phyloP scores from a whole-genome alignment of 2,888 invertebrate species.

The Syritta pipiens region DNA sequence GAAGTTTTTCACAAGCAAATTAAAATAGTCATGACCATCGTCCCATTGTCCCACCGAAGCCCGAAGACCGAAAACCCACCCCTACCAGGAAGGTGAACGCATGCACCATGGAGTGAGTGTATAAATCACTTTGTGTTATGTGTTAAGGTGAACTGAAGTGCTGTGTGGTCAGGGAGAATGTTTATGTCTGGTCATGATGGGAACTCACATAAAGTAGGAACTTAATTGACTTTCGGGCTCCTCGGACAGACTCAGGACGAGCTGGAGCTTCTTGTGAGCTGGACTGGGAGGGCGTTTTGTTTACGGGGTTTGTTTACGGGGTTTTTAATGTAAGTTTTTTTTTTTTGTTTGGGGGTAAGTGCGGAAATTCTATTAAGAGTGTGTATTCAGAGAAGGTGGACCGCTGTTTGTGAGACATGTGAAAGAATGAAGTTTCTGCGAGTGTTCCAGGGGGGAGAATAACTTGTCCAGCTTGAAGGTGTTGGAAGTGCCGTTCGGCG shows the following conservation, averaged over 20 bases:
- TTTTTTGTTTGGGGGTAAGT: neutral
- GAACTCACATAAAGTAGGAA: slow-evolving; percentile 62
- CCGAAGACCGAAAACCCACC: too few species aligned
- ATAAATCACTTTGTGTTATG: slow-evolving; percentile 53
- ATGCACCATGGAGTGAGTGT: slow-evolving; percentile 10
- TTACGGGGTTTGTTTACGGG: slow-evolving; percentile 27
- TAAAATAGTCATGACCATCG: slow-evolving; percentile 60
- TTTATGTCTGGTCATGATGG: slow-evolving; percentile 65
- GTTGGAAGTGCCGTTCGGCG: too few species aligned
- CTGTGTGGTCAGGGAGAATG: slow-evolving; percentile 59
- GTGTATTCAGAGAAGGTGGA: slow-evolving; percentile 5
- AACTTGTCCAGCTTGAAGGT: too few species aligned
- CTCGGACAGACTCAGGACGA: neutral
- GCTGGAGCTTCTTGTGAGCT: neutral
- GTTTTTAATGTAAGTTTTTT: slow-evolving; percentile 4
- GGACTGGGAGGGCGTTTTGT: slow-evolving; percentile 4
- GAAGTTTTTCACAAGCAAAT: slow-evolving; percentile 60
- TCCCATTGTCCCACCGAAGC: neutral
- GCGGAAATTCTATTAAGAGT: slow-evolving; percentile 26
- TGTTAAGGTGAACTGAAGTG: slow-evolving; percentile 59
- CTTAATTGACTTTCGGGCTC: slow-evolving; percentile 63
- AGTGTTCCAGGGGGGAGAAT: too few species aligned
- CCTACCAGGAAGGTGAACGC: too few species aligned
- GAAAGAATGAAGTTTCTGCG: too few species aligned
- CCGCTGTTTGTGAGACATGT: too few species aligned